A percentile compares a stretch with the other conserved stretches of the same genome.
These are phyloP conservation scores for Subacronicta megacephala DNA, from an alignment of 2,888 invertebrate species.

Conservation along the genomic window DNA sequence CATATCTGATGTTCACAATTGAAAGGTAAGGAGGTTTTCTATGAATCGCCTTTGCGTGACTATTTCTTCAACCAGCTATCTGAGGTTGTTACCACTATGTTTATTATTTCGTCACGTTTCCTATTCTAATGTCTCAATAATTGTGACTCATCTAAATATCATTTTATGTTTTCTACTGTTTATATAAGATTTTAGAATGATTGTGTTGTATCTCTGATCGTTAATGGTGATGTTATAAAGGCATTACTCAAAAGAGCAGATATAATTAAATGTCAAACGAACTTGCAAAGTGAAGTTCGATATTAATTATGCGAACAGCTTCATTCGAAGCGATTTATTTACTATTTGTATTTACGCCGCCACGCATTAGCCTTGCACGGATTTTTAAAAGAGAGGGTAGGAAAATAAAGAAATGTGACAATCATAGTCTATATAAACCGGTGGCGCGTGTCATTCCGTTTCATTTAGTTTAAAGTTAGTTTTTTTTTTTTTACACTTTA, in stretches of 20 bases:
- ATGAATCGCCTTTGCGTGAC: conserved; percentile 52
- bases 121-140: conserved; percentile 54
- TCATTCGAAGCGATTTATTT: no score
- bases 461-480: no score
- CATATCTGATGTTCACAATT: conserved; percentile 37
- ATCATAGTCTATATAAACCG: no score
- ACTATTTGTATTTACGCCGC: no score
- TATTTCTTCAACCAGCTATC: conserved; percentile 40
- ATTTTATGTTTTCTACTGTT: conserved; percentile 33
- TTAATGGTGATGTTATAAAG: background rate
- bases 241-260: background rate
- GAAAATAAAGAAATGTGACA: no score
- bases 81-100: conserved; percentile 30
- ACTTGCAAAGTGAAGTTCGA: no score
- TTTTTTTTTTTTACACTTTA: no score
- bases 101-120: conserved; percentile 57
- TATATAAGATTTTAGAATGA: conserved; percentile 16
- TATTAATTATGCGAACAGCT: no score
- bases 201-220: background rate
- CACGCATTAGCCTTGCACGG: no score
- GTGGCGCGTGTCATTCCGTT: no score
- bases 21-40: conserved; percentile 37
- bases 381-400: no score
- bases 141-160: conserved; percentile 41
- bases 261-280: no score